A percentile compares a stretch with the other conserved stretches of the same genome.
These are phyloP conservation scores for Aphelinus atriplicis DNA, from an alignment of 1,140 invertebrate species.

Conservation along the genomic window DNA sequence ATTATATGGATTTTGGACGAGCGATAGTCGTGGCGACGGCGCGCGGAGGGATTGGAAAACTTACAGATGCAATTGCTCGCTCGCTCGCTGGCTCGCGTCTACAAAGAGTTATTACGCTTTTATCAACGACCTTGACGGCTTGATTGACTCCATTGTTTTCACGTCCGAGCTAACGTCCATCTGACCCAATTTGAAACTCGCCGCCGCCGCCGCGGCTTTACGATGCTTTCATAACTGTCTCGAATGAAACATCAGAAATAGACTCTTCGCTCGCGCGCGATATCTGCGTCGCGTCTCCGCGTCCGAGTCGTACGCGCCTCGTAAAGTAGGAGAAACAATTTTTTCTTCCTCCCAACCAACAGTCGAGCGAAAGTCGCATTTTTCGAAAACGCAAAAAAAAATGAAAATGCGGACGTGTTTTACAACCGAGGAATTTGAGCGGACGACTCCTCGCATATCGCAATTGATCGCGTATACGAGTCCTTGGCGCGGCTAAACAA, in stretches of 20 bases:
- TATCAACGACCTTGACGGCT: constrained; percentile 37
- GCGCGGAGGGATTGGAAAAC: constrained; percentile 20
- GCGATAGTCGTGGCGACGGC: too few species aligned
- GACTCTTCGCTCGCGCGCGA: not conserved
- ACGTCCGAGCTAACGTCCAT: constrained; percentile 31
- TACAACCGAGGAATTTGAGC: not conserved
- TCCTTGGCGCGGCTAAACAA: constrained; percentile 35
- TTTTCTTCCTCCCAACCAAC: too few species aligned
- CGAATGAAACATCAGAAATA: constrained; percentile 29
- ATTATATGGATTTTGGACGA: too few species aligned
- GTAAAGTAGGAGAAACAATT: too few species aligned
- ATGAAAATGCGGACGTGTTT: not conserved
- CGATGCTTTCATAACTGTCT: constrained; percentile 28
- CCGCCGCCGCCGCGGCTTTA: not conserved
- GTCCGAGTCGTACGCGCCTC: too few species aligned
- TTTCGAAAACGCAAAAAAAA: too few species aligned
- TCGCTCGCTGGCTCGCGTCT: not conserved
- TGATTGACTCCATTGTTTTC: constrained; percentile 41
- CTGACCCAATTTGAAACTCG: constrained; percentile 29
- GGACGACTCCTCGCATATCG: constrained; percentile 23
- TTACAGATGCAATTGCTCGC: not conserved
- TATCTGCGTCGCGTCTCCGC: too few species aligned
- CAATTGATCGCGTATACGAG: constrained; percentile 19
- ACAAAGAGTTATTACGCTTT: constrained; percentile 32
- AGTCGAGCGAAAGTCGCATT: too few species aligned